Evolutionary conservation across 2,113 vertebrate genomes (phyloP).

Genomic region (Trochalopteron elliotii): DNA sequence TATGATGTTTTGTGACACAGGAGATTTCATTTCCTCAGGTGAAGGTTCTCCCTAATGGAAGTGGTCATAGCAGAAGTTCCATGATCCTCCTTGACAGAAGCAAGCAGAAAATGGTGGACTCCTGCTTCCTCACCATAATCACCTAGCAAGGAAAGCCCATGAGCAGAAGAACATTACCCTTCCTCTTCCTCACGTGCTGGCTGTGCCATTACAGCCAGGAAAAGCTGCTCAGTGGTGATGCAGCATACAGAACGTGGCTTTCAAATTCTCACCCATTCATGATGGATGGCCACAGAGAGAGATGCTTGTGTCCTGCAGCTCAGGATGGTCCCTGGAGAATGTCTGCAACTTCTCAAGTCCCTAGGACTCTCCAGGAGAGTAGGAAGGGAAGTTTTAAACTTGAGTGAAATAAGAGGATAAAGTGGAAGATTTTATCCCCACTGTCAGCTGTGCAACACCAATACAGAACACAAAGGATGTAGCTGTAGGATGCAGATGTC

Average conservation of each 20-base stretch:
- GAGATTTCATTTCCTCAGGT: neutral
- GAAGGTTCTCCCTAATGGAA: neutral
- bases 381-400: neutral
- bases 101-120: neutral
- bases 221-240: neutral
- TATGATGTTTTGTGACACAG: neutral
- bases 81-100: neutral
- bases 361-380: neutral
- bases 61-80: neutral
- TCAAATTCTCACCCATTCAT: neutral
- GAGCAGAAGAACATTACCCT: neutral
- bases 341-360: neutral
- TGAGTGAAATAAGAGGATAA: neutral
- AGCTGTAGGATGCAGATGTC: neutral
- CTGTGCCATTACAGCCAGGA: neutral
- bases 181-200: neutral
- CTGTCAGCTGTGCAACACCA: neutral
- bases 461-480: neutral
- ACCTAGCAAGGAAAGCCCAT: neutral
- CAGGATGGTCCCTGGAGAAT: neutral
- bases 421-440: neutral
- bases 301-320: neutral
- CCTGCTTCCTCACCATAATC: neutral
- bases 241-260: rapidly evolving
- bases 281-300: neutral